phyloP scores from a whole-genome alignment of 2,113 vertebrate species.

The Zosterops japonicus region DNA sequence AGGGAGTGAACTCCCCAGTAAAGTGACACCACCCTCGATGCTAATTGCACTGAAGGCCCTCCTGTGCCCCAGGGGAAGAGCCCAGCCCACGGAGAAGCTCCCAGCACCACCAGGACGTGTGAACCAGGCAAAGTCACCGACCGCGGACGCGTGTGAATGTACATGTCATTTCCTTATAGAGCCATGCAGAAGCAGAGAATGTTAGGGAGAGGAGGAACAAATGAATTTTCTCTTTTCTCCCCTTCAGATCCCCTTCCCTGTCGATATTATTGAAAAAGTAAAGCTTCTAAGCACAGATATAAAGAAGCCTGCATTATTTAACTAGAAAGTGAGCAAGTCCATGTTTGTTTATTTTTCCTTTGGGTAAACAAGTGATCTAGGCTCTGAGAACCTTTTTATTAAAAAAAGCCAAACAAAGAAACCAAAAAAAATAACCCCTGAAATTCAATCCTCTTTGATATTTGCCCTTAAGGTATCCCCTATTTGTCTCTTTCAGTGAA shows the following conservation, averaged over 20 bases:
- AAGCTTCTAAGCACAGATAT: not conserved
- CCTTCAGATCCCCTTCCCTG: not conserved
- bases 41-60: not conserved
- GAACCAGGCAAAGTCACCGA: not conserved
- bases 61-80: not conserved
- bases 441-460: not conserved
- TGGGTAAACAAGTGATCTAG: not conserved
- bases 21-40: not conserved
- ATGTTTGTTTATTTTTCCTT: not conserved
- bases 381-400: not conserved
- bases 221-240: not conserved
- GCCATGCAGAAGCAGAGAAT: not conserved
- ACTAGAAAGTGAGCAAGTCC: not conserved
- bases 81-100: not conserved
- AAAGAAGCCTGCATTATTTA: not conserved
- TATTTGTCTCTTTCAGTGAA: not conserved
- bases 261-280: not conserved
- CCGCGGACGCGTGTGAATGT: fast-evolving
- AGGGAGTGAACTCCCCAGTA: not conserved
- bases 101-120: not conserved
- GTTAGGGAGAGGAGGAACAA: not conserved
- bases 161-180: not conserved
- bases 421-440: not conserved
- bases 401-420: not conserved
- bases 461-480: not conserved